Conservation (phyloP, 2,797 vertebrate genomes). For the Delichon dasypus region DNA sequence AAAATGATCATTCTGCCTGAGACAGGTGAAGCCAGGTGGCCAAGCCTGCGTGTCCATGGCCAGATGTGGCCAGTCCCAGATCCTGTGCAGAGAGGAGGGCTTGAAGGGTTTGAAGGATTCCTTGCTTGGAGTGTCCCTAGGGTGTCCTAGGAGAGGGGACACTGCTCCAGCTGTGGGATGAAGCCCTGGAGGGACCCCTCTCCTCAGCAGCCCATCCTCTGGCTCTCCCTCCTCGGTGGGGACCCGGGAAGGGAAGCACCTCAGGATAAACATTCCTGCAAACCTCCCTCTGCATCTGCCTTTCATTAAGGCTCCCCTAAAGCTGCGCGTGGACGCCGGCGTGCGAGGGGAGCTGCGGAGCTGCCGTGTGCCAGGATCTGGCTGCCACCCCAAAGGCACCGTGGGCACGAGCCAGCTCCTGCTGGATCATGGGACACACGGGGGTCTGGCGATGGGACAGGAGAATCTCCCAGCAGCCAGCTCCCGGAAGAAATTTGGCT, state of each 20-base stretch:
- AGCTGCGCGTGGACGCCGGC: fast-evolving
- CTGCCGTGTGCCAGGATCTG: background rate
- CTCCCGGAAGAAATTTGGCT: background rate
- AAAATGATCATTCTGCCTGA: background rate
- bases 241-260: background rate
- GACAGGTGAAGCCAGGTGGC: background rate
- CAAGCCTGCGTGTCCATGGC: background rate
- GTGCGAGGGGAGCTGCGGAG: fast-evolving
- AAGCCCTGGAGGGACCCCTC: background rate
- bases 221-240: fast-evolving
- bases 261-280: background rate
- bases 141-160: background rate
- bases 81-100: background rate
- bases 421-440: background rate
- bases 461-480: background rate
- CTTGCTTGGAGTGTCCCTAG: background rate
- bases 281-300: background rate
- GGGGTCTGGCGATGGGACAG: background rate
- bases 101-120: background rate
- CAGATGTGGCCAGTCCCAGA: background rate
- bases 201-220: background rate
- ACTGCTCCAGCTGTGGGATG: background rate
- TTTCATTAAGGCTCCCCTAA: background rate
- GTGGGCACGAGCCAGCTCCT: fast-evolving
- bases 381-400: background rate